phyloP scores from a whole-genome alignment of 2,113 vertebrate genomes.

The Ivindomyrus marchei region DNA sequence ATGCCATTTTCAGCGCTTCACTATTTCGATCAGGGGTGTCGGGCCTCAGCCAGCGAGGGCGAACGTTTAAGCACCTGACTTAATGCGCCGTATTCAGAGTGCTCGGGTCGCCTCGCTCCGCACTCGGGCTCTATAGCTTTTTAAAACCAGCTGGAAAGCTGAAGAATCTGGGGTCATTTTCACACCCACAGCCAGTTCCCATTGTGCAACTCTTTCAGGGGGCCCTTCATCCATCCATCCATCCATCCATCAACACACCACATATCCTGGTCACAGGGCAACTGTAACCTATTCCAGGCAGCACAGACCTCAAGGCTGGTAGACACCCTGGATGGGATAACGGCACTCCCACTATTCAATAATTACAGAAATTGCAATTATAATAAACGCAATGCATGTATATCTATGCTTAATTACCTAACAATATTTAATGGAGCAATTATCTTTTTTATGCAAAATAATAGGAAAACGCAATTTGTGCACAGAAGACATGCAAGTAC shows the following conservation, averaged over 20 bases:
- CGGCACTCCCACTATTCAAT: not conserved
- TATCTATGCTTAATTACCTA: not conserved
- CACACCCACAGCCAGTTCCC: not conserved
- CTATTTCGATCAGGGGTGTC: not conserved
- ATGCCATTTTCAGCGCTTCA: not conserved
- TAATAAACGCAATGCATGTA: not conserved
- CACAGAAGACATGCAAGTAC: not conserved
- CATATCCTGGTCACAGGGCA: not conserved
- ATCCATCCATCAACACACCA: not conserved
- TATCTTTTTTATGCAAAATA: not conserved
- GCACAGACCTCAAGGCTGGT: not conserved
- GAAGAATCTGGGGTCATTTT: not conserved
- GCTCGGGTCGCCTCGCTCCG: not conserved
- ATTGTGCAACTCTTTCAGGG: not conserved
- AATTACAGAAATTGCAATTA: not conserved
- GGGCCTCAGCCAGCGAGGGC: not conserved
- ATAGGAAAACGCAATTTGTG: not conserved
- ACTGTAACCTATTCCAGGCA: not conserved
- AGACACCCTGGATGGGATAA: not conserved
- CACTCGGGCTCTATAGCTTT: not conserved
- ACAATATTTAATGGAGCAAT: not conserved
- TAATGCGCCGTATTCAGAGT: not conserved
- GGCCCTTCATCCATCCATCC: not conserved
- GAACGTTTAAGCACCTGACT: not conserved
- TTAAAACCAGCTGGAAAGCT: not conserved